These are phyloP conservation scores for Drosophila vallismaia DNA, from an alignment of 2,888 invertebrate species.

Conservation along the genomic window DNA sequence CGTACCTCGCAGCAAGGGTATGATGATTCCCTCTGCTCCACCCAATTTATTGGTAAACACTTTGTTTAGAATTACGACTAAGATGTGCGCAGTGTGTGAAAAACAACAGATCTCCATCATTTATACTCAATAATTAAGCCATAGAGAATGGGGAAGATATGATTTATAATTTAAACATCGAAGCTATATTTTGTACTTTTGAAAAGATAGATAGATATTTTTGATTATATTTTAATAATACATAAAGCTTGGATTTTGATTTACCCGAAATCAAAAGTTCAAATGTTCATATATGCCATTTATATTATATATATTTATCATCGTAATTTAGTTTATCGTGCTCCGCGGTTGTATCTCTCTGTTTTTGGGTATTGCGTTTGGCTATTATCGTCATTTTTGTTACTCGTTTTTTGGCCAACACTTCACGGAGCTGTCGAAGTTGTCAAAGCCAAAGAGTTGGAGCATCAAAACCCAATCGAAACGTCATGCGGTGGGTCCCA, in stretches of 20 bases:
- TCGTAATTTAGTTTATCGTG: slow-evolving; percentile 41
- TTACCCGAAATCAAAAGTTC: slow-evolving; percentile 2
- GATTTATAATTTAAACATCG: neutral
- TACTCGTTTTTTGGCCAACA: slow-evolving; percentile 45
- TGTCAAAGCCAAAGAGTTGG: neutral
- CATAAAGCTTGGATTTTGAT: too few relatives aligned
- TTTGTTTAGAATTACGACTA: neutral
- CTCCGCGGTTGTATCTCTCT: slow-evolving; percentile 16
- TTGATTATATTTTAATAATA: too few relatives aligned
- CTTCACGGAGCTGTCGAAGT: slow-evolving; percentile 3
- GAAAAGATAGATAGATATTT: too few relatives aligned
- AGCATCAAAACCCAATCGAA: slow-evolving; percentile 19
- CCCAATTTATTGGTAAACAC: too few relatives aligned
- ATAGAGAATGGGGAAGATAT: neutral
- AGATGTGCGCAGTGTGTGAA: neutral
- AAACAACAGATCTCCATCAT: neutral
- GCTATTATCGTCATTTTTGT: slow-evolving; percentile 9
- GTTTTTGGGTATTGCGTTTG: neutral
- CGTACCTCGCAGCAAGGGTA: neutral
- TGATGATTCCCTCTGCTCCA: neutral
- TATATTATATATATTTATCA: slow-evolving; percentile 38
- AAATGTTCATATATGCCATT: slow-evolving; percentile 28
- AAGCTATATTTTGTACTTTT: neutral
- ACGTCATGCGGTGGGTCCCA: slow-evolving; percentile 60
- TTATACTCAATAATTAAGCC: neutral